Evolutionary conservation across 35 echinoderm and acorn worm species (phyloP), one percentile per base, ranked within the genome.

Genomic region (Hemicentrotus pulcherrimus): DNA sequence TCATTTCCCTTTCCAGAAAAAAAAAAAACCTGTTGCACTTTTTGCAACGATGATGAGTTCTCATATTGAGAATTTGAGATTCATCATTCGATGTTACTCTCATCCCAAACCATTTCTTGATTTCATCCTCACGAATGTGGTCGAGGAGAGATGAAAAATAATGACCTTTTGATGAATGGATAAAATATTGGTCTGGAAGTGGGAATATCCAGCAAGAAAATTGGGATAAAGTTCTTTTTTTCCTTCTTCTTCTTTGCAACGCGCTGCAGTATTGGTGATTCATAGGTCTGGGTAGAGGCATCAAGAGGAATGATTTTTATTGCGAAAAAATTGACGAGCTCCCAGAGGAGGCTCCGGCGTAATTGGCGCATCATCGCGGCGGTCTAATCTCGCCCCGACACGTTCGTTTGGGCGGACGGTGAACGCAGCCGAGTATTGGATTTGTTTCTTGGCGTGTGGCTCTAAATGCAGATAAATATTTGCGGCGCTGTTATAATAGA

Each of bases 321-420:
- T 93, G 91, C 88, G 48, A 93, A 93, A 93, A 93, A 93, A 93
- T 93, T 93, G 91, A 47, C 48, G 48, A 50, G 46, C 16, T 93
- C 48, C 91, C 48, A 18, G 46, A 47, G 45, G 91, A 93, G 91
- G 91, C 91, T 93, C 91, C 91, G 91, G 32, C 46, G 91, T 93
- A 93, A 93, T 93, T 93, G 91, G 91, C 48, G 91, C 91, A 93
- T 93, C 91, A 93, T 93, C 91, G 48, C 46, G 91, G 91, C 46
- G 46, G 45, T 58, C 46, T 93, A 93, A 93, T 93, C 91, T 93
- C 91, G 30, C 46, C 16, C 48, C 46, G 91, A 93, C 91, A 93
- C 48, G 91, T 93, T 92, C 16, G 91, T 41, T 59, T 93, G 91
- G 91, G 28, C 24, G 91, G 32, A 93, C 91, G 91, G 91, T 78